Base-by-base conservation (phyloP, 2,888 invertebrate genomes). In the Macrophya annulata region DNA sequence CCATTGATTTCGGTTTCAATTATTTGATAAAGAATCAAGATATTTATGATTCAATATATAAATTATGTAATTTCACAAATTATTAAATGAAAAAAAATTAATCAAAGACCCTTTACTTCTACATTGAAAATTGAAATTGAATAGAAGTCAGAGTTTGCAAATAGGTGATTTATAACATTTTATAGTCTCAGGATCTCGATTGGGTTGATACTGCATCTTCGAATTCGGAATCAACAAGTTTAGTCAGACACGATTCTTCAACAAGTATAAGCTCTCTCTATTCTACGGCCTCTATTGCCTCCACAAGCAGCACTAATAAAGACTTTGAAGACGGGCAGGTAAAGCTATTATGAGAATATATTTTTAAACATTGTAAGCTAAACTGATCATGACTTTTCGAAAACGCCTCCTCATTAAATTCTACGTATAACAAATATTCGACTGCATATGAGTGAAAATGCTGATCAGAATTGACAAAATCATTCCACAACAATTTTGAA, bases 151-250 rank as follows among this genome's bases (percentile, higher is more conserved):
- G n/a, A n/a, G n/a, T n/a, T n/a, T n/a, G n/a, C n/a, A n/a, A n/a
- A n/a, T n/a, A n/a, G n/a, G n/a, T n/a, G n/a, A n/a, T n/a, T n/a
- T n/a, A n/a, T n/a, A n/a, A n/a, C n/a, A n/a, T n/a, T 76, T 21
- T 40, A 45, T 21, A 43, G 74, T 25, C 45, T 76, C 25, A 25
- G 74, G 48, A 76, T 76, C n/a, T 45, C n/a, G 74, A n/a, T 45
- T 76, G 17, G 48, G 74, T n/a, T 76, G 74, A 45, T 45, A n/a
- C 8, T 48, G 48, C 10, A 21, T 72, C 72, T 72, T 76, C 74
- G 1, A 76, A 76, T 76, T 43, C 45, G 3, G 45, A n/a, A n/a
- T n/a, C n/a, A n/a, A n/a, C n/a, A n/a, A n/a, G n/a, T n/a, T n/a
- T n/a, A n/a, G n/a, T n/a, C n/a, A n/a, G n/a, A n/a, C n/a, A n/a